Conservation (phyloP, 2,113 vertebrate genomes). For the Cervus canadensis region DNA sequence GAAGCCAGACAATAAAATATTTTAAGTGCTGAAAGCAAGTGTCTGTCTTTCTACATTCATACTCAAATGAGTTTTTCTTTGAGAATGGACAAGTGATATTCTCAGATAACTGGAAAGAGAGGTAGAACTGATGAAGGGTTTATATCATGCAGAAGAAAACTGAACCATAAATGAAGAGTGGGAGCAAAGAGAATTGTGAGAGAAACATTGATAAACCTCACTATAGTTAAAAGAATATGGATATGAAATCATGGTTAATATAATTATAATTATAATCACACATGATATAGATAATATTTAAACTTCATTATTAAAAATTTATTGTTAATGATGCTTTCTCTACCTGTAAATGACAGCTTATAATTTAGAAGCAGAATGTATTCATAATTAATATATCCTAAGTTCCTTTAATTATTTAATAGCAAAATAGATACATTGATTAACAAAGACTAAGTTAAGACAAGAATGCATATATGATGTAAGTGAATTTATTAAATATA, state of each 20-base stretch:
- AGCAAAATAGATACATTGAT: background rate
- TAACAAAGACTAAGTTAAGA: background rate
- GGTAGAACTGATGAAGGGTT: background rate
- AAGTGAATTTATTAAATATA: background rate
- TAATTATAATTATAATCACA: background rate
- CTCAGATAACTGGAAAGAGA: too few relatives aligned
- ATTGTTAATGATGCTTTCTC: background rate
- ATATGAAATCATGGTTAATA: background rate
- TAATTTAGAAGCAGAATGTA: background rate
- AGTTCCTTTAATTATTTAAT: background rate
- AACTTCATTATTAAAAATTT: background rate
- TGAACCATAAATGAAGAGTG: too few relatives aligned
- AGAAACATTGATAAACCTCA: slow-evolving; percentile 47
- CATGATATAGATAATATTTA: background rate
- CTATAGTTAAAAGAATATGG: background rate
- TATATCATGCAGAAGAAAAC: background rate
- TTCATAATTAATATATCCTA: background rate
- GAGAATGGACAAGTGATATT: too few relatives aligned
- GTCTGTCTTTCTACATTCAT: too few relatives aligned
- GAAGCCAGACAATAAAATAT: background rate
- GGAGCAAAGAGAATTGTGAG: background rate
- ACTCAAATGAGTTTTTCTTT: too few relatives aligned
- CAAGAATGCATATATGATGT: background rate
- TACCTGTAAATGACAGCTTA: background rate
- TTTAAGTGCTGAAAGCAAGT: too few relatives aligned